A percentile compares a stretch with the other conserved stretches of the same genome.
These are phyloP conservation scores for Peromyscus attwateri DNA, from an alignment of 2,797 vertebrate genomes.

Conservation along the genomic window DNA sequence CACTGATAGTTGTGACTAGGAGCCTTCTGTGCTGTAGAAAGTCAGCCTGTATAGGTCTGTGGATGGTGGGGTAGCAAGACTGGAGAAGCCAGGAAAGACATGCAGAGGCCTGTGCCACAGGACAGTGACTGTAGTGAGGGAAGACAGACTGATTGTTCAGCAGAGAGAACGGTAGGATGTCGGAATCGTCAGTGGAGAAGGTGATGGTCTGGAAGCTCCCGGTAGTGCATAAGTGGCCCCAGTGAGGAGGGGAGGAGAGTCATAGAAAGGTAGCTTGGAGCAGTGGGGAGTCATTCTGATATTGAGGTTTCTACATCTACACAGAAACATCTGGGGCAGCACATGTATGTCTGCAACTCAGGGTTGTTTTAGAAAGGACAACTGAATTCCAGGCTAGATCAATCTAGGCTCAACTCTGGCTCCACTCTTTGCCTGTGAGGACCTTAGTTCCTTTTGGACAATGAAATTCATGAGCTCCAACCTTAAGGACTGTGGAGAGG, in stretches of 20 bases:
- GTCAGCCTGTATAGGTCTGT: not conserved
- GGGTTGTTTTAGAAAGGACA: constrained; percentile 18
- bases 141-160: not conserved
- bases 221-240: not conserved
- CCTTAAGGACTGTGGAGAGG: not conserved
- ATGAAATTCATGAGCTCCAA: not conserved
- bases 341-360: not conserved
- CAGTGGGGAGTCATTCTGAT: not conserved
- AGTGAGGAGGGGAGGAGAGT: not conserved
- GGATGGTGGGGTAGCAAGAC: not conserved
- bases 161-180: not conserved
- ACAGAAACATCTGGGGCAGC: not conserved
- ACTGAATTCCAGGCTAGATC: not conserved
- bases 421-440: not conserved
- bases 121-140: not conserved
- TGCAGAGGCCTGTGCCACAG: not conserved
- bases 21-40: constrained; percentile 32
- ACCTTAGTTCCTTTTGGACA: not conserved
- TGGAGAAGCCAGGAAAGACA: not conserved
- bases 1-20: not conserved
- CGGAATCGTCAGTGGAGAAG: not conserved
- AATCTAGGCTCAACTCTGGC: not conserved
- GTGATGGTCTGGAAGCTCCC: not conserved
- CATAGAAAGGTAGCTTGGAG: not conserved
- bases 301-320: not conserved